Conservation (phyloP, 1,140 invertebrate species). For the Chrysomallon squamiferum region DNA sequence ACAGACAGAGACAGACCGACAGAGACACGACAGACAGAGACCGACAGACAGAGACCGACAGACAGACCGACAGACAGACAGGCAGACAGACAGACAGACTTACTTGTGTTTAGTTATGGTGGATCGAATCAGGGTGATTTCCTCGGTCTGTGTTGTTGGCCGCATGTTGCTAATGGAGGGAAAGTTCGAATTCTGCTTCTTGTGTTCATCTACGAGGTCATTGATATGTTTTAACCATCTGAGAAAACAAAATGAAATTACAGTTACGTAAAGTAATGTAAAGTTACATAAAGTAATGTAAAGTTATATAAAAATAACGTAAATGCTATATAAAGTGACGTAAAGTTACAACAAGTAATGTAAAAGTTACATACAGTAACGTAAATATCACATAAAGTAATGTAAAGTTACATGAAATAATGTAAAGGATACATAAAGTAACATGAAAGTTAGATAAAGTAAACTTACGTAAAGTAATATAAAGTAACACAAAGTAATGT, state of each 20-base stretch:
- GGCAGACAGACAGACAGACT: too few species aligned
- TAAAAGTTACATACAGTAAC: not conserved
- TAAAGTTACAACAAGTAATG: not conserved
- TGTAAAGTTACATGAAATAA: not conserved
- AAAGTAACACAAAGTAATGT: too few species aligned
- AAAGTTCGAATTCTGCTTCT: constrained; percentile 8
- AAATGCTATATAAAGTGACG: not conserved
- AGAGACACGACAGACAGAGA: too few species aligned
- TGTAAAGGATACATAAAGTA: not conserved
- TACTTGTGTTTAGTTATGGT: too few species aligned
- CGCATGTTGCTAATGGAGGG: not conserved
- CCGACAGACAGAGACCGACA: too few species aligned
- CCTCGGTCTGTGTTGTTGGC: constrained; percentile 4
- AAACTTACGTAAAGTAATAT: too few species aligned
- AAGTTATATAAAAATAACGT: too few species aligned
- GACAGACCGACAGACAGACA: too few species aligned
- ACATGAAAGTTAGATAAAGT: too few species aligned
- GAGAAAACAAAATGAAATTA: not conserved
- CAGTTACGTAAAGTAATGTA: too few species aligned
- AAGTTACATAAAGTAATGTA: not conserved
- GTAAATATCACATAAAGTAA: not conserved
- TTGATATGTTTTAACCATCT: constrained; percentile 32
- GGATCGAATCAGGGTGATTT: constrained; percentile 4
- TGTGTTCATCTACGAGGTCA: constrained; percentile 22
- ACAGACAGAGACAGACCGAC: too few species aligned